Evolutionary conservation across 2,113 vertebrate species (phyloP), one percentile per base, ranked within the genome.

Genomic region (Dunckerocampus dactyliophorus): DNA sequence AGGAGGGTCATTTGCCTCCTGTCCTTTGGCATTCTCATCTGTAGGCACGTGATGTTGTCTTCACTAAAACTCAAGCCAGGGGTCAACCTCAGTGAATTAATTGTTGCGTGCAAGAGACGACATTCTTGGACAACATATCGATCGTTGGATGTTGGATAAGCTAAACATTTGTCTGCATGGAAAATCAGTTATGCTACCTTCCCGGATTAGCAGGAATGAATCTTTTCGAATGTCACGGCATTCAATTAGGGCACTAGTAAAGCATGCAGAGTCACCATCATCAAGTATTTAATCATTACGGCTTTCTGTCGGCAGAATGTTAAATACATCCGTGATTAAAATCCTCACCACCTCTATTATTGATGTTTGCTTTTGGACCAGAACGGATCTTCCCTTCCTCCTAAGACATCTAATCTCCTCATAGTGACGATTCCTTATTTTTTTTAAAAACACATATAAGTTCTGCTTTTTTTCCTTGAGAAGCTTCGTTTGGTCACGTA

Each of bases 81-180:
- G 86, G 82, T 85, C 76, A 48, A 76, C 84, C 65, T 69, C 72
- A 56, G 72, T 79, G 77, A 86, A 86, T 89, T 84, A 87, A 88
- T 87, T 65, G 65, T 45, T 5, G 2, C 24, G 5, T 5, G 5
- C 24, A 28, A 28, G 24, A 82, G 72, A 71, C 55, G 66, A 73
- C 59, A 22, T 69, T 85, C 63, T 61, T n/a, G 17, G 74, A 75
- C 81, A 80, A 82, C 72, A 55, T 85, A 89, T 88, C 67, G 89
- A 89, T 88, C 64, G n/a, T 0, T 14, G 56, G 63, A 31, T 73
- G 76, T 73, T 88, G 73, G 86, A 85, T 82, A 90, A 88, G 84
- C 80, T 83, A 85, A 89, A 76, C 78, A 75, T 82, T 69, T 46
- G 51, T 80, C 73, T 66, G 69, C 71, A 78, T 43, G 59, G 76